Conservation (phyloP, 2,113 vertebrate species). For the Neodontobutis hainanensis region DNA sequence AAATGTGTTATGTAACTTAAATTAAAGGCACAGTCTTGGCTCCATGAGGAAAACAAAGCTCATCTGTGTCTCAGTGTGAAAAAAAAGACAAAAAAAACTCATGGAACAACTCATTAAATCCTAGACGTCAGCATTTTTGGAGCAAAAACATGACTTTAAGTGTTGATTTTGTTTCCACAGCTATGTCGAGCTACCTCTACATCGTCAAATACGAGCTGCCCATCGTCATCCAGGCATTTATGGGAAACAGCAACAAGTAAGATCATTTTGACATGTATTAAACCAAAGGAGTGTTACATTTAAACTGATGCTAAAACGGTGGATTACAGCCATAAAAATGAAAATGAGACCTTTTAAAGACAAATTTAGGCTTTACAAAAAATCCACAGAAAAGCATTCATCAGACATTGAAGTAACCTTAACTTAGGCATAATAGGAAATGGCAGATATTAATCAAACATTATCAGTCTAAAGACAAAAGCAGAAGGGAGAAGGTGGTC, state of each 20-base stretch:
- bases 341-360: too few relatives aligned
- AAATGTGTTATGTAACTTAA: neutral
- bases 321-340: too few relatives aligned
- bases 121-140: neutral
- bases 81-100: too few relatives aligned
- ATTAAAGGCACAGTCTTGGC: neutral
- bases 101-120: neutral
- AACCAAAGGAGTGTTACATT: too few relatives aligned
- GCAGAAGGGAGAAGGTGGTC: too few relatives aligned
- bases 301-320: too few relatives aligned
- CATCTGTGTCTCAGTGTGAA: conserved; percentile 6
- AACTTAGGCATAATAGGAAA: too few relatives aligned
- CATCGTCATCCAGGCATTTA: conserved; percentile 90
- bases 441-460: too few relatives aligned
- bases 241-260: conserved; percentile 83
- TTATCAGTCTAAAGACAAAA: too few relatives aligned
- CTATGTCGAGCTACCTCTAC: conserved; percentile 99
- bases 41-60: conserved; percentile 10
- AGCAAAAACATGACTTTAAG: neutral
- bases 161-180: conserved; percentile 76
- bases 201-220: conserved; percentile 99
- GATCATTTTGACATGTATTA: conserved; percentile 24
- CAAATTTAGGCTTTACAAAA: too few relatives aligned
- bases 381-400: too few relatives aligned
- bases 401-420: too few relatives aligned